Percentiles rank a stretch among this genome's conserved stretches.
These are phyloP conservation scores for Balanococcus diminutus DNA, from an alignment of 2,888 invertebrate genomes.

Conservation along the genomic window DNA sequence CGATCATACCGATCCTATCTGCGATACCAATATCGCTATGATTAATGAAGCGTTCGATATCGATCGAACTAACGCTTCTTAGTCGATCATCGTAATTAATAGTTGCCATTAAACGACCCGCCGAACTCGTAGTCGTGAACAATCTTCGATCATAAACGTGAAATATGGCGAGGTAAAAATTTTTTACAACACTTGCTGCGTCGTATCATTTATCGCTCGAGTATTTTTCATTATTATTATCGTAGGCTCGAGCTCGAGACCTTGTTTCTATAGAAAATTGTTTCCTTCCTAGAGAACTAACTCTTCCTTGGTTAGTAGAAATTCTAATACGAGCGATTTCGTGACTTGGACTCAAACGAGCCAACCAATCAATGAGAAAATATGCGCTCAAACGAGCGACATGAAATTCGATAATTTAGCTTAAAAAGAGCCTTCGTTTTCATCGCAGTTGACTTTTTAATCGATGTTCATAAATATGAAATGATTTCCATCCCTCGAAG, in stretches of 20 bases:
- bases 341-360: not conserved
- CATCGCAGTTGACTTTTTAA: not conserved
- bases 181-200: not conserved
- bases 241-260: not conserved
- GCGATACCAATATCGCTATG: not conserved
- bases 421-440: not conserved
- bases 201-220: not conserved
- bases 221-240: not conserved
- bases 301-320: not conserved
- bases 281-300: not conserved
- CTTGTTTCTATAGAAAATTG: not conserved
- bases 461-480: constrained; percentile 24
- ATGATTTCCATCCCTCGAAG: not conserved
- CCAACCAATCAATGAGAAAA: not conserved
- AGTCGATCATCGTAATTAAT: constrained; percentile 21
- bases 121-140: constrained; percentile 1
- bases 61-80: constrained; percentile 8
- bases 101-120: not conserved
- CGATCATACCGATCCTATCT: not conserved
- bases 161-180: not conserved
- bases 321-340: too few species aligned
- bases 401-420: not conserved
- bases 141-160: constrained; percentile 5
- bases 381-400: not conserved
- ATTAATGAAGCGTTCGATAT: constrained; percentile 18